Evolutionary conservation across 2,888 invertebrate species (phyloP), one percentile per base, ranked within the genome.

Genomic region (Ophion ellenae): DNA sequence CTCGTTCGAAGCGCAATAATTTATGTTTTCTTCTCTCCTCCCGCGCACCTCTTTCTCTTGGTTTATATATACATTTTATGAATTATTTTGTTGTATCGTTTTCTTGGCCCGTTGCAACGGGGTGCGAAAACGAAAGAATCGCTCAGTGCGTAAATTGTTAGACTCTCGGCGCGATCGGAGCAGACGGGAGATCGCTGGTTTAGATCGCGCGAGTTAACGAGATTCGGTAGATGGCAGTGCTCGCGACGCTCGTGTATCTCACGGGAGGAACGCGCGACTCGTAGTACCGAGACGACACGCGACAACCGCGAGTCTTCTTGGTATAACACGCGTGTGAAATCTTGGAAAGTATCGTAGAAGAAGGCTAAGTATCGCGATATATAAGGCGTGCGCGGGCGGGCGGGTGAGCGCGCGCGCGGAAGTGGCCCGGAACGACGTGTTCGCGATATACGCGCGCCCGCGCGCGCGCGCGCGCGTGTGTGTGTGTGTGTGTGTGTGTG

Each of bases 161-260:
- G 24, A 24, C 24, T 24, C 24, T 24, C 24, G 32, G 2, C 32
- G 4, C 32, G 32, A 32, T 32, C 32, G 32, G 4, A 32, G 32
- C 32, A 32, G 32, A 32, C 32, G 32, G 32, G 4, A 67, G 67
- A 67, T 66, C 28, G 45, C 75, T 74, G 45, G n/a, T 36, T 17
- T 53, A 74, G 61, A 75, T 75, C 74, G 63, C 59, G 77, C 57
- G 77, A 59, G 45, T 36, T 32, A 69, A 78, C 77, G 67, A 69
- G 77, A 78, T 78, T 78, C 77, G 69, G 61, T 69, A 78, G 77
- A 61, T 78, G 77, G 77, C 77, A 69, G 77, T 45, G 77, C 59
- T 67, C 40, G 69, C 32, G 32, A 67, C 76, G 76, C 67, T 77
- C 14, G 32, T 67, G 4, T 32, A 32, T 32, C 32, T 77, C 28